Conservation (phyloP, 2,888 invertebrate species). For the Drosophila testacea region DNA sequence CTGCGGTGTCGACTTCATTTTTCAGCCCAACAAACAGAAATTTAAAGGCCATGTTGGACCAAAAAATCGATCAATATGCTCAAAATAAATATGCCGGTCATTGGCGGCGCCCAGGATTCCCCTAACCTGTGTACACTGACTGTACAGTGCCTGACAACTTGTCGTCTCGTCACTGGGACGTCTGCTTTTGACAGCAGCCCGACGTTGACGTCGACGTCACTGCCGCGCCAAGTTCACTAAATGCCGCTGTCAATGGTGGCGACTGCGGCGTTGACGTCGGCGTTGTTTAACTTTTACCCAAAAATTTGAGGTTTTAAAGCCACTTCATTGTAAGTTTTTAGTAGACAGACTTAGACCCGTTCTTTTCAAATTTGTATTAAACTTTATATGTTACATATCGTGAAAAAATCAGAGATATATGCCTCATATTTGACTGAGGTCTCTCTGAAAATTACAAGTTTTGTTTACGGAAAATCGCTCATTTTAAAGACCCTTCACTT, state of each 20-base stretch:
- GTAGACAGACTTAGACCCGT: neutral
- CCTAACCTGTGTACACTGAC: neutral
- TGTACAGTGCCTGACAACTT: slow-evolving; percentile 32
- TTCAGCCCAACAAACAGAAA: slow-evolving; percentile 12
- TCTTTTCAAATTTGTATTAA: too few species aligned
- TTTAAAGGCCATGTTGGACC: slow-evolving; percentile 25
- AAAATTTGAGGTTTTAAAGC: slow-evolving; percentile 28
- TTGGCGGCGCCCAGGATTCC: slow-evolving; percentile 37
- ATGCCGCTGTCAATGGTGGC: slow-evolving; percentile 40
- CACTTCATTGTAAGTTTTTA: slow-evolving; percentile 15
- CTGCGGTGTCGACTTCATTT: slow-evolving; percentile 18
- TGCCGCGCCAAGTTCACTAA: slow-evolving; percentile 37
- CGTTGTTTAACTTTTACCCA: slow-evolving; percentile 50
- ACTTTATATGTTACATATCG: too few species aligned
- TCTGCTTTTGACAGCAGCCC: slow-evolving; percentile 65
- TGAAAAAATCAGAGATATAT: too few species aligned
- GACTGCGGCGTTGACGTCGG: slow-evolving; percentile 8
- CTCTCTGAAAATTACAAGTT: too few species aligned
- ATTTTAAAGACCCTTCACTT: too few species aligned
- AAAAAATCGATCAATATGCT: slow-evolving; percentile 57
- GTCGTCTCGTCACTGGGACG: slow-evolving; percentile 55
- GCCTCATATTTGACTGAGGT: too few species aligned
- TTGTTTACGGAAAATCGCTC: too few species aligned
- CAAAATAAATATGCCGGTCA: slow-evolving; percentile 71
- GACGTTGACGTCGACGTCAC: slow-evolving; percentile 26